Evolutionary conservation across 2,113 vertebrate species (phyloP), one percentile per base, ranked within the genome.

Genomic region (Bolborhynchus lineola): DNA sequence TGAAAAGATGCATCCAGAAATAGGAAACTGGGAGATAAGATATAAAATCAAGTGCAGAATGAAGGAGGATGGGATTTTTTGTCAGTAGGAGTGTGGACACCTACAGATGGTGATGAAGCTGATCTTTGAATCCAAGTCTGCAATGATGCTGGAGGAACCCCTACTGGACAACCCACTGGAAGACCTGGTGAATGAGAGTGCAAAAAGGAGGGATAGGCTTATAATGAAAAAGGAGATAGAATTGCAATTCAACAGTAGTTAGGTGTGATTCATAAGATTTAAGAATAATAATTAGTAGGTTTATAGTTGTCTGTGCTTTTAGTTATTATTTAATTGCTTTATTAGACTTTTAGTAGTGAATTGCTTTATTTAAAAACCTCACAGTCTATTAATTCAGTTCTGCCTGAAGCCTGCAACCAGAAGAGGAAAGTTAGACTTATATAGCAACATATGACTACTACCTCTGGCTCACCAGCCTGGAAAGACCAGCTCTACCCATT

Each of bases 271-370:
- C 55, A 24, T 53, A 74, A 44, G 33, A 68, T 23, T 64, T 68
- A n/a, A 60, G 52, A 92, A 77, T 53, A 18, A 59, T 75, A 77
- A 91, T 88, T 26, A 70, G 26, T 24, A 86, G 41, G n/a, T 81
- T 84, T 53, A 67, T 2, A 75, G 41, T 26, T 70, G 12, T 37
- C n/a, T 26, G 19, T 71, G 42, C 50, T 78, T 82, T 89, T 35
- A 59, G 59, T 41, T 89, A 89, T 53, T 11, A 70, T 62, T 63
- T 91, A 92, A 78, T 81, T 68, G 31, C 19, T 84, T 72, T 92
- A 82, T 68, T 79, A 67, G 21, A 49, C 55, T 63, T 37, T 53
- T 33, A 44, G 53, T 44, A 69, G 60, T 16, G 10, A 18, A 68
- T 21, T 79, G 47, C 62, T 85, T 79, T 69, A 93, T 82, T 85